Evolutionary conservation across 2,113 vertebrate species (phyloP).

Genomic region (Trogon melanurus): DNA sequence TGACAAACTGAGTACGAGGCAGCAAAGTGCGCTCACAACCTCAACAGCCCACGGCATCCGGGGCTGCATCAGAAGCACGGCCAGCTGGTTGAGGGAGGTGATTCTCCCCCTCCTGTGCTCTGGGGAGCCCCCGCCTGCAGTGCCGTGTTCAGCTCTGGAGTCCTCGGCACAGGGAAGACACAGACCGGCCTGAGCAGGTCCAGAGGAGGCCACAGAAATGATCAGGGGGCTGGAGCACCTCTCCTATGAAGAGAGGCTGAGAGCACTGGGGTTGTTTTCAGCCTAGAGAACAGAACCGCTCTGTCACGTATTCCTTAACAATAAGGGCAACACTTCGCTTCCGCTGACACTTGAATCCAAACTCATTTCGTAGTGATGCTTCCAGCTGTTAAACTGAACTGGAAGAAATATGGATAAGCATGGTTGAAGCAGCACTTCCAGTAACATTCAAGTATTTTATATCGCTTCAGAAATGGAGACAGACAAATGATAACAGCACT

Average conservation of each 20-base stretch:
- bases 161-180: fast-evolving
- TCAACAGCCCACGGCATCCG: fast-evolving
- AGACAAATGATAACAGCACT: background rate
- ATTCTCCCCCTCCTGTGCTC: background rate
- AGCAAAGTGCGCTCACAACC: fast-evolving
- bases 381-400: background rate
- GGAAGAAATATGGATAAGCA: background rate
- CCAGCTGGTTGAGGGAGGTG: background rate
- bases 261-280: background rate
- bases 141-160: background rate
- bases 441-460: background rate
- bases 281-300: background rate
- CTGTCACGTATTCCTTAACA: background rate
- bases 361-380: background rate
- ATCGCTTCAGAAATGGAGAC: background rate
- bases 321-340: background rate
- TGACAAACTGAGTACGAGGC: background rate
- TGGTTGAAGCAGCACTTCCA: background rate
- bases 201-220: background rate
- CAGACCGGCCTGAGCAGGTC: fast-evolving
- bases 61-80: fast-evolving
- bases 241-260: background rate
- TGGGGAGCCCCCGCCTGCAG: fast-evolving
- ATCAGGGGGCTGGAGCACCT: background rate
- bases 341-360: background rate